These are phyloP conservation scores for Metaphire vulgaris DNA, from an alignment of 1,140 invertebrate species.

Conservation along the genomic window DNA sequence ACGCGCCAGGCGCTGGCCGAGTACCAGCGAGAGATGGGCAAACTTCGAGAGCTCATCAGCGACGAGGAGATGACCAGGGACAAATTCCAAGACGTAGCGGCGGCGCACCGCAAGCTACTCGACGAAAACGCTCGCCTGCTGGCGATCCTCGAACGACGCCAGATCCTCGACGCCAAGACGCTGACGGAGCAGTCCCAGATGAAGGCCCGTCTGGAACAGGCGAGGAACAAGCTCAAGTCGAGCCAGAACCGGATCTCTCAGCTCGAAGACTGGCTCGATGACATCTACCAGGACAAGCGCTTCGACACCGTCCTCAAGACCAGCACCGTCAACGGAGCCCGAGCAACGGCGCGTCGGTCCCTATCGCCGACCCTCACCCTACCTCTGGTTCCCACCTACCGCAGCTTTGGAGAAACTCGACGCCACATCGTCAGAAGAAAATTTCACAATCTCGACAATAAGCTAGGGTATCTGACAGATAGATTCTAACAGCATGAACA, in stretches of 20 bases:
- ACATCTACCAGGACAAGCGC: not conserved
- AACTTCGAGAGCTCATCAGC: not conserved
- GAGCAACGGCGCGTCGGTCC: not conserved
- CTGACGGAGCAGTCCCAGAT: not conserved
- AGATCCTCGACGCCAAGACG: not conserved
- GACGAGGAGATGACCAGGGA: not conserved
- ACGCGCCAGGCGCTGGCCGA: not conserved
- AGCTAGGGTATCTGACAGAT: not conserved
- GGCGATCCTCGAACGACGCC: not conserved
- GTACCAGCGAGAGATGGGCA: not conserved
- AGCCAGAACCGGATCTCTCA: not conserved
- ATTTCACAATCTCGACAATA: not conserved
- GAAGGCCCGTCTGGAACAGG: not conserved
- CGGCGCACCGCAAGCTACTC: not conserved
- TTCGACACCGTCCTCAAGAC: not conserved
- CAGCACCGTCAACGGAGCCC: not conserved
- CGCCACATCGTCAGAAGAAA: not conserved
- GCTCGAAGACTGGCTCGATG: not conserved
- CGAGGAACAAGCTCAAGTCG: not conserved
- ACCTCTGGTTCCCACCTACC: not conserved
- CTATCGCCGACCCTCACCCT: not conserved
- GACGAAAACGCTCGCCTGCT: not conserved
- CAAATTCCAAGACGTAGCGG: not conserved
- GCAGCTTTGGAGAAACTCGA: not conserved
- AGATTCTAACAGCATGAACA: not conserved